Evolutionary conservation across 1,140 invertebrate genomes (phyloP).

Genomic region (Drosophila sulfurigaster): DNA sequence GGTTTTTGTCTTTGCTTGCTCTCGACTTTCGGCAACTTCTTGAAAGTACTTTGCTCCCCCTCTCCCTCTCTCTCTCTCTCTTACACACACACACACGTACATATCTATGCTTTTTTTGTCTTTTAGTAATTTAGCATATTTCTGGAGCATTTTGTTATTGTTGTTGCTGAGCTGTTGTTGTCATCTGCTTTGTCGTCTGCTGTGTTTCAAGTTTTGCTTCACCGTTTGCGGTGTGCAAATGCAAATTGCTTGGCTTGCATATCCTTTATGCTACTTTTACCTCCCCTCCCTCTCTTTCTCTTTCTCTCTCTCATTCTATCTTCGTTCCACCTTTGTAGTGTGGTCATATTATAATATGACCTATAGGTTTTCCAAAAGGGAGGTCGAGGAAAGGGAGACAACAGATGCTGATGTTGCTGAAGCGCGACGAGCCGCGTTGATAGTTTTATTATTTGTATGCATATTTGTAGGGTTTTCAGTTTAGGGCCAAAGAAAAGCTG

Average conservation of each 20-base stretch:
- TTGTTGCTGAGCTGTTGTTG: conserved; percentile 43
- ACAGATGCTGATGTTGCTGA: conserved; percentile 60
- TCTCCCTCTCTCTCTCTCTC: neutral
- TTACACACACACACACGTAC: conserved; percentile 51
- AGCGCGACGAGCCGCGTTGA: conserved; percentile 70
- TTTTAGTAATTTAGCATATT: conserved; percentile 82
- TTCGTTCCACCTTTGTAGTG: conserved; percentile 6
- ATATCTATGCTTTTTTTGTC: conserved; percentile 57
- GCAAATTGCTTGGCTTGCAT: conserved; percentile 81
- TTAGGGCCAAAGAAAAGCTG: conserved; percentile 7
- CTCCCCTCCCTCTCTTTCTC: neutral
- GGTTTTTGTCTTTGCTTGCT: conserved; percentile 52
- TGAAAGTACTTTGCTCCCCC: conserved; percentile 59
- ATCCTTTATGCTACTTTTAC: conserved; percentile 47
- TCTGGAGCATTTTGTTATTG: conserved; percentile 59
- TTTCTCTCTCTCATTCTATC: neutral
- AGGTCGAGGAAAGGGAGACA: conserved; percentile 17
- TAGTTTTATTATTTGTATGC: conserved; percentile 66
- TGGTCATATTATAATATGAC: conserved; percentile 5
- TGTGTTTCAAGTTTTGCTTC: conserved; percentile 72
- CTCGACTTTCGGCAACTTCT: conserved; percentile 76
- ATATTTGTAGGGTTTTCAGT: conserved; percentile 40
- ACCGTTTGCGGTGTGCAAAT: conserved; percentile 81
- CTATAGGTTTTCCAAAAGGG: neutral
- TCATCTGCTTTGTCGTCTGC: conserved; percentile 56